Base-by-base conservation (phyloP, 2,888 invertebrate species). In the Sussaba pulchella region DNA sequence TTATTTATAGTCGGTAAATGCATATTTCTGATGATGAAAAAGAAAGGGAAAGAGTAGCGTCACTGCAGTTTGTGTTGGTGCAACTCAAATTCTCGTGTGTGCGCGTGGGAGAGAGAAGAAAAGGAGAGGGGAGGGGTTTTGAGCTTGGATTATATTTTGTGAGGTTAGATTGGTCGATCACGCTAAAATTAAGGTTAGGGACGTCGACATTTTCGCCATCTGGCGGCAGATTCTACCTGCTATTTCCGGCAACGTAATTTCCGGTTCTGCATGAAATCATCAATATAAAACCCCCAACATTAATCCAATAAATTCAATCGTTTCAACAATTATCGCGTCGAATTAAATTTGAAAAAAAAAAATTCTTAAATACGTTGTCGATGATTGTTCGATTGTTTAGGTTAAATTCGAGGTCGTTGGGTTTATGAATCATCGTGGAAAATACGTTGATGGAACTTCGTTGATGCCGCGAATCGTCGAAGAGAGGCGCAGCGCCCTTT, bases 1-100 rank as follows among this genome's bases (percentile, higher is more conserved):
- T 77, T 77, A 77, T 77, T 77, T 77, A 71, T 77, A 77, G 77
- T 57, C 71, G 4, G 71, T 66, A 59, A 77, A 64, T 45, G 71
- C 77, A 77, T 77, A 59, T 71, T 71, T 66, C 26, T 41, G 41
- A 71, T 41, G 54, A 50, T 61, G 67, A 66, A 64, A 64, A 41
- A 21, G 8, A 17, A 26, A 26, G 26, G n/a, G 24, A 12, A 31
- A 14, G n/a, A n/a, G 26, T 26, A n/a, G 54, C 52, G 52, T 24
- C 52, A 2, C 21, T 26, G 26, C 26, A 26, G 24, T n/a, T n/a
- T n/a, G n/a, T n/a, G n/a, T n/a, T n/a, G n/a, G n/a, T n/a, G n/a
- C n/a, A n/a, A n/a, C n/a, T n/a, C n/a, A n/a, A n/a, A n/a, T n/a
- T n/a, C n/a, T n/a, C n/a, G 52, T 54, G 52, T 26, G 52, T 12